Evolutionary conservation across 2,113 vertebrate genomes (phyloP).

Genomic region (Sisor rabdophorus): DNA sequence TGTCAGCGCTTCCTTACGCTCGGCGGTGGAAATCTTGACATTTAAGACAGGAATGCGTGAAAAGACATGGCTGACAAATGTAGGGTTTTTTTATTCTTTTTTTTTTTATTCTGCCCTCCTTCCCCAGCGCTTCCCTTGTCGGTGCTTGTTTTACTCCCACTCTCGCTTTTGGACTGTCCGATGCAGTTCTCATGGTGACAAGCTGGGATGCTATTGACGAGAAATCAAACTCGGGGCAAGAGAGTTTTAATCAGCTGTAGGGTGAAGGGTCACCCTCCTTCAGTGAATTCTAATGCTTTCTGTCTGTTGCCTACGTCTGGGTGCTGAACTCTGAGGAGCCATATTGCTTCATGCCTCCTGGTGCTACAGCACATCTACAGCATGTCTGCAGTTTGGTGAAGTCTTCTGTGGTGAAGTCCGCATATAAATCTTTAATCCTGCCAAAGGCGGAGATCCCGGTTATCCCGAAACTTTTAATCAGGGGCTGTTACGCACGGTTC

Average conservation of each 20-base stretch:
- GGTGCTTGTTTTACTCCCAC: conserved; percentile 68
- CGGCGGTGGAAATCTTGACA: conserved; percentile 72
- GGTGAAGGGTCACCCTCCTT: conserved; percentile 56
- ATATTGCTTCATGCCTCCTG: conserved; percentile 2
- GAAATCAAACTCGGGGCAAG: conserved; percentile 63
- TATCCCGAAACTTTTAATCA: conserved; percentile 24
- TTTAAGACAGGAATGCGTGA: conserved; percentile 76
- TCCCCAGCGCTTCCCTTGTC: conserved; percentile 36
- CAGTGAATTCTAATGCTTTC: conserved; percentile 56
- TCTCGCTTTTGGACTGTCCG: conserved; percentile 59
- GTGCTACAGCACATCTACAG: neutral
- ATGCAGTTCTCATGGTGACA: conserved; percentile 69
- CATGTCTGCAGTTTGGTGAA: conserved; percentile 17
- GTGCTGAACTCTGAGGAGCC: neutral
- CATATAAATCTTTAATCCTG: conserved; percentile 23
- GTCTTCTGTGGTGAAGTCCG: neutral
- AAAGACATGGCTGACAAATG: conserved; percentile 72
- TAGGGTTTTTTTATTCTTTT: conserved; percentile 45
- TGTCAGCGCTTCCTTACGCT: conserved; percentile 67
- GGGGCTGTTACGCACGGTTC: conserved; percentile 18
- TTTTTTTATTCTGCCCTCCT: conserved; percentile 27
- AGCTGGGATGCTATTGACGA: conserved; percentile 63
- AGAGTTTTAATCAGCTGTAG: conserved; percentile 64
- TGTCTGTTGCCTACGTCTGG: conserved; percentile 17
- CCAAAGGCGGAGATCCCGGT: conserved; percentile 2